A percentile compares a stretch with the other conserved stretches of the same genome.
Conservation (phyloP, 2,888 invertebrate genomes). For the Pandemis heparana region DNA sequence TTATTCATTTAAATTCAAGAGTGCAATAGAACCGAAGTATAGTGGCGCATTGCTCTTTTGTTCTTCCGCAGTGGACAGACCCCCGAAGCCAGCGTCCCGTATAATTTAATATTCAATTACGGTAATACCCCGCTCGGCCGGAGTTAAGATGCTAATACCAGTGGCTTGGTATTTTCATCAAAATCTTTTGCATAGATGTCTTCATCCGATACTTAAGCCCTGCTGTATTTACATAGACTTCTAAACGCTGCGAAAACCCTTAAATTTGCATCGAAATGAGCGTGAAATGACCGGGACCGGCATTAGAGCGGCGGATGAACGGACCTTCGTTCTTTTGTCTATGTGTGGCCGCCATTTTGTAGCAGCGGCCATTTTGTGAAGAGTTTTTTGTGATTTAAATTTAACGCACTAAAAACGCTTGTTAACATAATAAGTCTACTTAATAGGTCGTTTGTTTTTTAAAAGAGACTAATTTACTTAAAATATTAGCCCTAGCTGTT, state of each 20-base stretch:
- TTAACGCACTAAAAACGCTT: slow-evolving; percentile 20
- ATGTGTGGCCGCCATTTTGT: slow-evolving; percentile 65
- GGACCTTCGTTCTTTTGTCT: slow-evolving; percentile 78
- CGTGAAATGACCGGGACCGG: slow-evolving; percentile 78
- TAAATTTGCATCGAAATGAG: slow-evolving; percentile 82
- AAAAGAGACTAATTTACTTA: not conserved
- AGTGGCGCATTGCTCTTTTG: not conserved
- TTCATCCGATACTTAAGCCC: slow-evolving; percentile 49
- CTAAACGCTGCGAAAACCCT: slow-evolving; percentile 75
- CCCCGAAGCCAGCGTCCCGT: slow-evolving; percentile 11
- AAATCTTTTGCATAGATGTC: slow-evolving; percentile 66
- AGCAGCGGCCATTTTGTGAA: slow-evolving; percentile 64
- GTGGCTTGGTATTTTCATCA: slow-evolving; percentile 70
- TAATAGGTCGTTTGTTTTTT: not conserved
- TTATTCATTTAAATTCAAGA: too few species aligned
- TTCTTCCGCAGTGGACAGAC: slow-evolving; percentile 6
- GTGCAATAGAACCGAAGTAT: too few species aligned
- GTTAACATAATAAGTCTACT: slow-evolving; percentile 20
- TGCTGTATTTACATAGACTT: slow-evolving; percentile 75
- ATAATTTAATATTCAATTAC: slow-evolving; percentile 40
- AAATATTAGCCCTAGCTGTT: not conserved
- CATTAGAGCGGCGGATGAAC: slow-evolving; percentile 71
- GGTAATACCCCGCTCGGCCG: slow-evolving; percentile 17
- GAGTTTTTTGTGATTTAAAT: slow-evolving; percentile 42
- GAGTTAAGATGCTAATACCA: slow-evolving; percentile 39